A percentile compares a stretch with the other conserved stretches of the same genome.
phyloP scores from a whole-genome alignment of 1,140 invertebrate species.

The Temnothorax longispinosus region DNA sequence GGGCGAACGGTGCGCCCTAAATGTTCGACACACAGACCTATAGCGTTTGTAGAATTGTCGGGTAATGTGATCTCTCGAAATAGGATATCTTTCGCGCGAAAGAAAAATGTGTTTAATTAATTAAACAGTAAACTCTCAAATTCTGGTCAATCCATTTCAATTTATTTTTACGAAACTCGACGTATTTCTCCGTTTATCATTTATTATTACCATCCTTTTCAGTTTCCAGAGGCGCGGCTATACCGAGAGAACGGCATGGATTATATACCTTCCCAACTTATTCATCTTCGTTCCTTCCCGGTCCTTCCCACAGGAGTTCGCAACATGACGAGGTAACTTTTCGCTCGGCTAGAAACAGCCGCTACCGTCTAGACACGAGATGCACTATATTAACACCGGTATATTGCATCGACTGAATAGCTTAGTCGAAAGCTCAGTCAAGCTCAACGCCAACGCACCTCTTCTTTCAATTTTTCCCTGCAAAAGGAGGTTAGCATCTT shows the following conservation, averaged over 20 bases:
- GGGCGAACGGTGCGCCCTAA: not conserved
- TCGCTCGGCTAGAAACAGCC: conserved; percentile 55
- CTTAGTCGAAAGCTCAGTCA: conserved; percentile 66
- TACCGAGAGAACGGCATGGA: not conserved
- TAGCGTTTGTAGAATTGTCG: not conserved
- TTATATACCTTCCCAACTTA: conserved; percentile 9
- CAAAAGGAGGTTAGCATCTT: conserved; percentile 68
- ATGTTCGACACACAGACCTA: not conserved
- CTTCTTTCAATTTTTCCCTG: conserved; percentile 59
- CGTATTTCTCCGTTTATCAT: not conserved
- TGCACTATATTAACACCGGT: conserved; percentile 69
- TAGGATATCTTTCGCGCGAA: not conserved
- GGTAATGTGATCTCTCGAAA: not conserved
- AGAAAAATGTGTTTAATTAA: not conserved
- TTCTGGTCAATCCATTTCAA: too few species aligned
- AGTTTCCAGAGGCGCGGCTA: not conserved
- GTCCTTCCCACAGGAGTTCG: conserved; percentile 38
- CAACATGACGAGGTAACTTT: conserved; percentile 72
- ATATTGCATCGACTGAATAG: conserved; percentile 71
- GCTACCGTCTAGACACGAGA: conserved; percentile 70
- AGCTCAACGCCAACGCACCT: conserved; percentile 11
- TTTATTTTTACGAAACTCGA: not conserved
- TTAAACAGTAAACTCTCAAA: too few species aligned
- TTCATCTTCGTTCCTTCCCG: not conserved
- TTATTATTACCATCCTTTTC: not conserved